phyloP scores from a whole-genome alignment of 2,888 invertebrate genomes.

The Heliconius erato region DNA sequence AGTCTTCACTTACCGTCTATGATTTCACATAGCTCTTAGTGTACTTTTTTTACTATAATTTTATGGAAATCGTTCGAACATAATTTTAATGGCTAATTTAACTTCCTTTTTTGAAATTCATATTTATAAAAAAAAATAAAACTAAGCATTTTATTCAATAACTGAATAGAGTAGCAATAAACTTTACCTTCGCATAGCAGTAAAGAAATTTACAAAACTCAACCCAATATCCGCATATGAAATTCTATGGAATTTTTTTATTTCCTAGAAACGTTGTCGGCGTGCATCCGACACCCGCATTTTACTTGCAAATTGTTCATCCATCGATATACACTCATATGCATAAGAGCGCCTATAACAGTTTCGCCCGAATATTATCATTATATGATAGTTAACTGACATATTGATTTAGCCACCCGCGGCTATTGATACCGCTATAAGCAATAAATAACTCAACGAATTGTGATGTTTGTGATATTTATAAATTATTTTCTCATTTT shows the following conservation, averaged over 20 bases:
- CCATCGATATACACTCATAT: conserved; percentile 69
- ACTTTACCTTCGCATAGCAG: conserved; percentile 5
- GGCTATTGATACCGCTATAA: conserved; percentile 10
- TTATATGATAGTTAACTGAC: conserved; percentile 32
- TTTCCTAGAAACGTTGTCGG: conserved; percentile 62
- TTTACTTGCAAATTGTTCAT: conserved; percentile 84
- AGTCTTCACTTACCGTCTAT: no score
- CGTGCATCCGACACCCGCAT: conserved; percentile 75
- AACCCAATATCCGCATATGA: conserved; percentile 65
- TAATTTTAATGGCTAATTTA: no score
- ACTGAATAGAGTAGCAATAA: background rate
- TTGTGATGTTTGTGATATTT: background rate
- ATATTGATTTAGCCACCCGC: conserved; percentile 34
- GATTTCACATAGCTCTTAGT: no score
- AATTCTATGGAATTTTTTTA: conserved; percentile 62
- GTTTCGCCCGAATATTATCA: conserved; percentile 51
- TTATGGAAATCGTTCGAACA: no score
- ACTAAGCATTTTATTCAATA: background rate
- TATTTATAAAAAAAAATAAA: background rate
- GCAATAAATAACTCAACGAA: conserved; percentile 1
- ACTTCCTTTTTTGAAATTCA: background rate
- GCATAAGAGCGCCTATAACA: conserved; percentile 52
- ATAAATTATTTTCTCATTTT: background rate
- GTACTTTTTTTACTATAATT: no score
- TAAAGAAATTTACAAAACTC: conserved; percentile 29